These are phyloP conservation scores for Aphidius ervi DNA, from an alignment of 1,140 invertebrate genomes.

Conservation along the genomic window DNA sequence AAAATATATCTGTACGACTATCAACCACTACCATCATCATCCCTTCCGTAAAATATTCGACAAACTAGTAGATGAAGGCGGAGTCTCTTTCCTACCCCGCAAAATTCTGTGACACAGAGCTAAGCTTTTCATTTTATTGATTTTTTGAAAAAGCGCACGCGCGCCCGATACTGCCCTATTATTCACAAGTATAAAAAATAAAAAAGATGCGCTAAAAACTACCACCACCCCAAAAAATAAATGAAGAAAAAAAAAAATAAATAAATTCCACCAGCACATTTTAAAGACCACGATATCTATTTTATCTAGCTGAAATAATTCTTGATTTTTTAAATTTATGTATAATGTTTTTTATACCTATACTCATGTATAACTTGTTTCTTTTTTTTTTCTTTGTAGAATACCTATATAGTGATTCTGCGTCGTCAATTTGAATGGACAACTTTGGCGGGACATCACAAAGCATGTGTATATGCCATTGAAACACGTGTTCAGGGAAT, in stretches of 20 bases:
- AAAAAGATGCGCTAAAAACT: slow-evolving; percentile 1
- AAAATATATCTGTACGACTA: slow-evolving; percentile 9
- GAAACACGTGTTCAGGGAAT: slow-evolving; percentile 17
- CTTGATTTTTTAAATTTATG: background rate
- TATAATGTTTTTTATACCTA: background rate
- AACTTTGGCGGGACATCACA: too few relatives aligned
- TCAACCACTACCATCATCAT: slow-evolving; percentile 2
- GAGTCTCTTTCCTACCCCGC: slow-evolving; percentile 24
- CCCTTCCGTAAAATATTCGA: background rate
- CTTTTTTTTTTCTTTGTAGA: background rate
- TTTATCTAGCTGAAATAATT: background rate
- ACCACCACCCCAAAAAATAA: background rate
- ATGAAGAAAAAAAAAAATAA: background rate
- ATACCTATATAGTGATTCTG: background rate
- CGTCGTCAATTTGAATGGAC: slow-evolving; percentile 5
- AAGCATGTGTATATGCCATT: background rate
- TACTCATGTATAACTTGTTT: background rate
- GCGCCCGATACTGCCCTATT: slow-evolving; percentile 45
- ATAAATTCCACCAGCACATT: background rate
- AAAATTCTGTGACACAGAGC: slow-evolving; percentile 49
- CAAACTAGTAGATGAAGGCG: slow-evolving; percentile 50
- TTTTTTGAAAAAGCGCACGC: slow-evolving; percentile 56
- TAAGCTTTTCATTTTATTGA: slow-evolving; percentile 56
- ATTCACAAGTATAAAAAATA: slow-evolving; percentile 26
- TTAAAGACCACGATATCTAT: too few relatives aligned